Evolutionary conservation across 2,113 vertebrate species (phyloP).

Genomic region (Lophochroa leadbeateri): DNA sequence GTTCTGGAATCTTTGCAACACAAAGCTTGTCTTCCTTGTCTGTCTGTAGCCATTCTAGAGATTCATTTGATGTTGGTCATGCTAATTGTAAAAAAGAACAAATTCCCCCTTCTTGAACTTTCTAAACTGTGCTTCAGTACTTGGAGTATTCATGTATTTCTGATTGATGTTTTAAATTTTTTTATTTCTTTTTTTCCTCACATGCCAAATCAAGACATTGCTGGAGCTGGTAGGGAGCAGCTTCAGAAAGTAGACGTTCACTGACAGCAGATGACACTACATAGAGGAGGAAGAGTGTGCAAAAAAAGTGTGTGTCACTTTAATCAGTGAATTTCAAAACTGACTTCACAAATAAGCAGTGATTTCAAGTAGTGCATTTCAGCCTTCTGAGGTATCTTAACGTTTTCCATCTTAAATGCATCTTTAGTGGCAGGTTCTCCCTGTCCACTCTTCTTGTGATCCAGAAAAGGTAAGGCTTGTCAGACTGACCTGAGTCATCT

Average conservation of each 20-base stretch:
- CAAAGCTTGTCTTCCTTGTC: background rate
- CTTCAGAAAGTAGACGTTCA: background rate
- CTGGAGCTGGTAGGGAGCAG: background rate
- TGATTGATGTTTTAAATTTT: background rate
- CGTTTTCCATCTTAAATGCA: background rate
- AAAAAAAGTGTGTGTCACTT: background rate
- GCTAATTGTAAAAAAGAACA: background rate
- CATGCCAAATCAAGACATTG: background rate
- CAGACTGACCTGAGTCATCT: background rate
- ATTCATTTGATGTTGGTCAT: background rate
- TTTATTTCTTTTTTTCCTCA: background rate
- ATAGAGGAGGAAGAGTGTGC: background rate
- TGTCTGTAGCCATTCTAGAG: background rate
- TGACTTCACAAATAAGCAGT: background rate
- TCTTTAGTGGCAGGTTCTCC: slow-evolving; percentile 1
- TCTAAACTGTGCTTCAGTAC: background rate
- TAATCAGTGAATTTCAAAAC: background rate
- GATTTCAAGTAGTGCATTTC: background rate
- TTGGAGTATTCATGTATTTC: background rate
- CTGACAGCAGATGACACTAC: background rate
- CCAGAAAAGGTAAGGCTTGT: background rate
- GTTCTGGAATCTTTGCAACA: background rate
- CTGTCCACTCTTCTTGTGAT: background rate
- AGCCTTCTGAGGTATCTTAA: background rate
- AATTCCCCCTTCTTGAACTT: background rate